Evolutionary conservation across 2,113 vertebrate species (phyloP).

Genomic region (Dascyllus trimaculatus): DNA sequence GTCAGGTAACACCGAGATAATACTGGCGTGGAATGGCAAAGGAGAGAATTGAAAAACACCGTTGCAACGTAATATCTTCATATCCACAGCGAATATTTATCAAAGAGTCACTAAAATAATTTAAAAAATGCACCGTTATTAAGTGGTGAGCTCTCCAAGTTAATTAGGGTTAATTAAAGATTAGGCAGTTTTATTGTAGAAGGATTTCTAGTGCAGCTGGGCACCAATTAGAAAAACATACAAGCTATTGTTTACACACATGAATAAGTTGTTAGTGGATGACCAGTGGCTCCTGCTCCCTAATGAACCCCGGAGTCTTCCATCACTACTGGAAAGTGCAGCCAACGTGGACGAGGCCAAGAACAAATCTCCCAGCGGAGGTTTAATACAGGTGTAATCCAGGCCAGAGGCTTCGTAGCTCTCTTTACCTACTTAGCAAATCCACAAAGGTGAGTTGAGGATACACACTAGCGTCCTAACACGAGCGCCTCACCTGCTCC

Average conservation of each 20-base stretch:
- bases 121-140: constrained; percentile 17
- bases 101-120: constrained; percentile 24
- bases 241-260: constrained; percentile 1
- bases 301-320: neutral
- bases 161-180: constrained; percentile 53
- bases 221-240: neutral
- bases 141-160: constrained; percentile 9
- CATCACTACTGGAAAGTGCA: neutral
- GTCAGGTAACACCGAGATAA: no score
- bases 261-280: neutral
- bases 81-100: constrained; percentile 10
- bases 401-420: neutral
- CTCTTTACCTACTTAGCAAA: constrained; percentile 25
- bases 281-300: neutral
- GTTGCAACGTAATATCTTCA: neutral
- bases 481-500: constrained; percentile 90
- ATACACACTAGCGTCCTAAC: no score
- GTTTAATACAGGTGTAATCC: constrained; percentile 25
- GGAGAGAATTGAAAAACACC: neutral
- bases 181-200: neutral
- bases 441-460: constrained; percentile 11
- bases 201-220: constrained; percentile 21
- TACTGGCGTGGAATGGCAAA: neutral
- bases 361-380: constrained; percentile 2
- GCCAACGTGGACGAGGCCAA: neutral